Evolutionary conservation across 2,797 vertebrate species (phyloP).

Genomic region (Heterohyrax brucei): DNA sequence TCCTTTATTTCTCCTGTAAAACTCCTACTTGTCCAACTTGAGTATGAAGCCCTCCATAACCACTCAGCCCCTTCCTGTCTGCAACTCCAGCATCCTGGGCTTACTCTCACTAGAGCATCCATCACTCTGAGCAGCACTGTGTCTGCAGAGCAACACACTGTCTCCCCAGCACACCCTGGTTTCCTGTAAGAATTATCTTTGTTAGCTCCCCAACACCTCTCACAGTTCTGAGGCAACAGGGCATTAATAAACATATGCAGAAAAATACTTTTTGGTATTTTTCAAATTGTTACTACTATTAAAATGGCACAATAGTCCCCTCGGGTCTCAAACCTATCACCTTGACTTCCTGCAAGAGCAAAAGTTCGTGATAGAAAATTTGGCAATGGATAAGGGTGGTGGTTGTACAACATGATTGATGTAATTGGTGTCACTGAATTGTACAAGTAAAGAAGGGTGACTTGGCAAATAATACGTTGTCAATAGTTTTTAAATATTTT

Average conservation of each 20-base stretch:
- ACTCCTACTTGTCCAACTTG: neutral
- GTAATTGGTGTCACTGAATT: neutral
- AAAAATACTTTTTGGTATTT: neutral
- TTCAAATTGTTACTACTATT: neutral
- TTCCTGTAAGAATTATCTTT: neutral
- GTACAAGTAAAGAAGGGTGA: neutral
- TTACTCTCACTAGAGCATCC: neutral
- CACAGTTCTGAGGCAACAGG: neutral
- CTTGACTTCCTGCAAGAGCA: neutral
- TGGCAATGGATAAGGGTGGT: neutral
- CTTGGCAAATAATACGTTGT: neutral
- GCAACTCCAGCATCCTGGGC: neutral
- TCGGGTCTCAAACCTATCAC: neutral
- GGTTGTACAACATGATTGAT: neutral
- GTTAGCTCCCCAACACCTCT: neutral
- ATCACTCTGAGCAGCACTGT: neutral
- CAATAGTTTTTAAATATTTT: neutral
- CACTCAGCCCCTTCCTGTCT: neutral
- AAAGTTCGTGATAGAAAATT: neutral
- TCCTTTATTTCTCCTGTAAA: constrained; percentile 12
- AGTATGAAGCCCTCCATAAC: neutral
- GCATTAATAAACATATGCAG: neutral
- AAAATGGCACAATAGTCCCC: neutral
- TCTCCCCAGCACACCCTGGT: neutral
- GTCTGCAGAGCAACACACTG: neutral